Evolutionary conservation across 2,113 vertebrate genomes (phyloP).

Genomic region (Aphyosemion australe): DNA sequence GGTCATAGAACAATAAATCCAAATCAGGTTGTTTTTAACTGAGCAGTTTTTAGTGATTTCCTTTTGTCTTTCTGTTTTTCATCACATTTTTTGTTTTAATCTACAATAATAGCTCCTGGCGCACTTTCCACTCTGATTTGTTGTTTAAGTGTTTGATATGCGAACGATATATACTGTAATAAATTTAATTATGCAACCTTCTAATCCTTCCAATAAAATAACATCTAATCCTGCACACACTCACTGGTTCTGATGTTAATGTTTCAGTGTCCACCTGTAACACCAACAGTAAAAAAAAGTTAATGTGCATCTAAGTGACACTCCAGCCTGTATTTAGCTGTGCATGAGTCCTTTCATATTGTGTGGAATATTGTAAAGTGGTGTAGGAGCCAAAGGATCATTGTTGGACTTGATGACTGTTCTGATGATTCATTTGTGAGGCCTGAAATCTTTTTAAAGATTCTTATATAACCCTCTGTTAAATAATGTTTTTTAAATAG

Average conservation of each 20-base stretch:
- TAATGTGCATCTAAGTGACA: slow-evolving; percentile 56
- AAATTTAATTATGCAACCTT: neutral
- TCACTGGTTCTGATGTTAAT: neutral
- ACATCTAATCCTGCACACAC: neutral
- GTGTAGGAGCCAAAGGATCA: slow-evolving; percentile 40
- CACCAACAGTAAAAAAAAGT: slow-evolving; percentile 7
- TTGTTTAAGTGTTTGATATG: neutral
- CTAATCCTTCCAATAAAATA: neutral
- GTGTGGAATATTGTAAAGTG: slow-evolving; percentile 57
- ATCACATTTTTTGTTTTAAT: too few relatives aligned
- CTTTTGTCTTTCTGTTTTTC: neutral
- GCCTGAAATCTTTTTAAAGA: slow-evolving; percentile 57
- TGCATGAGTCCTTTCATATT: slow-evolving; percentile 57
- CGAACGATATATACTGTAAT: neutral
- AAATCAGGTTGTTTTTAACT: too few relatives aligned
- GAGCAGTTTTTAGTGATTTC: too few relatives aligned
- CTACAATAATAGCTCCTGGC: neutral
- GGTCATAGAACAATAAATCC: too few relatives aligned
- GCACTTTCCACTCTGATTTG: neutral
- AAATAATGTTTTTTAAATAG: slow-evolving; percentile 80
- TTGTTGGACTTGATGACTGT: slow-evolving; percentile 62
- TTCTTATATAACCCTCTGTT: slow-evolving; percentile 75
- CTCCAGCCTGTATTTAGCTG: slow-evolving; percentile 54
- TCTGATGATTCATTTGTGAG: slow-evolving; percentile 66
- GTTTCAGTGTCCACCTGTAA: slow-evolving; percentile 7